phyloP scores from a whole-genome alignment of 1,140 invertebrate species.

The Zaprionus africanus region DNA sequence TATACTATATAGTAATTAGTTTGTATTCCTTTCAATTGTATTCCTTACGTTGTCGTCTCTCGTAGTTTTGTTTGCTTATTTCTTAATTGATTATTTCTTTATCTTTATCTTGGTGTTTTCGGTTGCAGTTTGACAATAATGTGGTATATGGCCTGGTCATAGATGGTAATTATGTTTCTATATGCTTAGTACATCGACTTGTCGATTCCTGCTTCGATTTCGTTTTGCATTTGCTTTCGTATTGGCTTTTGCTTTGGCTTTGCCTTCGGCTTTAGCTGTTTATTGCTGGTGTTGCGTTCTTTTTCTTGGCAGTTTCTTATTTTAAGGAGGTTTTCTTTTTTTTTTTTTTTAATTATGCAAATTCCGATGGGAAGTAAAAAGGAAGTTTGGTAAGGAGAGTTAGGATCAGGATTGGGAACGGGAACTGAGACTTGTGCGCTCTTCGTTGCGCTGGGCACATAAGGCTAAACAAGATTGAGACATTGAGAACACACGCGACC shows the following conservation, averaged over 20 bases:
- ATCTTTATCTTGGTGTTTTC: constrained; percentile 50
- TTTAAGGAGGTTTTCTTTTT: constrained; percentile 9
- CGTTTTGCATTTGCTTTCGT: constrained; percentile 6
- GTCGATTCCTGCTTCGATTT: constrained; percentile 14
- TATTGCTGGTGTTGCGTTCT: constrained; percentile 18
- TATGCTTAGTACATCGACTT: constrained; percentile 9
- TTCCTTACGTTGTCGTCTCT: neutral
- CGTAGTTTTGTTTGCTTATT: constrained; percentile 37
- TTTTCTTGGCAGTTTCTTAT: constrained; percentile 69
- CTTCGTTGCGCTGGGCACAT: constrained; percentile 47
- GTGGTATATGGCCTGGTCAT: constrained; percentile 23
- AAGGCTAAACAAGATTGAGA: constrained; percentile 31
- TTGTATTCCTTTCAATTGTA: constrained; percentile 11
- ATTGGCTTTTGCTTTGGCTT: constrained; percentile 8
- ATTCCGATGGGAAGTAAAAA: neutral
- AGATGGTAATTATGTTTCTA: constrained; percentile 13
- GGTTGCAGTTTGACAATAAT: constrained; percentile 53
- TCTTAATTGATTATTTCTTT: constrained; percentile 39
- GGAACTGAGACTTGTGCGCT: neutral
- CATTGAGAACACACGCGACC: constrained; percentile 61
- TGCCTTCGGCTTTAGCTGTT: constrained; percentile 6
- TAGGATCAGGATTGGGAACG: neutral
- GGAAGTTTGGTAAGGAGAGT: neutral
- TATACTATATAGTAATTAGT: constrained; percentile 2
- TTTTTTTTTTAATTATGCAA: constrained; percentile 1